Evolutionary conservation across 2,113 vertebrate species (phyloP).

Genomic region (Bufo bufo): DNA sequence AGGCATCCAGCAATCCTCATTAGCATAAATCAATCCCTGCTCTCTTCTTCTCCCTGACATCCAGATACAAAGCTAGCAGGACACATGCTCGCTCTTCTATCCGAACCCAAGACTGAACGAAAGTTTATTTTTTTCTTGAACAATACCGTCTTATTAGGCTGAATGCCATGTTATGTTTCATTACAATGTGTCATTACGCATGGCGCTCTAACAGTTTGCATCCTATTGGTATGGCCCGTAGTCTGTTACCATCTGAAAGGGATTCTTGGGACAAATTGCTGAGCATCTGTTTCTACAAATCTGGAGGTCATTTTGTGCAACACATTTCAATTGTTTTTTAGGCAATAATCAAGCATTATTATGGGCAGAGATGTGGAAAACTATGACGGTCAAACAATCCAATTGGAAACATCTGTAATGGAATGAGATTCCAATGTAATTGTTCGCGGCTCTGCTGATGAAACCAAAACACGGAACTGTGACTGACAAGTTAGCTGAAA

Average conservation of each 20-base stretch:
- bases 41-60: constrained; percentile 30
- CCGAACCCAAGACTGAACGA: not conserved
- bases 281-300: constrained; percentile 53
- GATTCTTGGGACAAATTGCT: constrained; percentile 9
- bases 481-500: not conserved
- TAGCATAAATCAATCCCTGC: constrained; percentile 67
- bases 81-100: not conserved
- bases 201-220: not conserved
- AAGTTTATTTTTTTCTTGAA: not conserved
- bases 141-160: constrained; percentile 35
- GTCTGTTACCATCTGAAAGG: constrained; percentile 36
- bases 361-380: constrained; percentile 37
- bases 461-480: not conserved
- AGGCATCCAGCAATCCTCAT: constrained; percentile 69
- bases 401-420: constrained; percentile 56
- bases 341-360: constrained; percentile 52
- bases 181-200: constrained; percentile 44
- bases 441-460: not conserved
- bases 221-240: not conserved
- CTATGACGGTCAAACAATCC: constrained; percentile 31
- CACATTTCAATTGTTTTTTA: constrained; percentile 38
- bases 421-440: constrained; percentile 47
- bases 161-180: constrained; percentile 8
- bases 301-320: constrained; percentile 52
- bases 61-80: constrained; percentile 16